These are phyloP conservation scores for Thumatha senex DNA, from an alignment of 2,888 invertebrate species.

Conservation along the genomic window DNA sequence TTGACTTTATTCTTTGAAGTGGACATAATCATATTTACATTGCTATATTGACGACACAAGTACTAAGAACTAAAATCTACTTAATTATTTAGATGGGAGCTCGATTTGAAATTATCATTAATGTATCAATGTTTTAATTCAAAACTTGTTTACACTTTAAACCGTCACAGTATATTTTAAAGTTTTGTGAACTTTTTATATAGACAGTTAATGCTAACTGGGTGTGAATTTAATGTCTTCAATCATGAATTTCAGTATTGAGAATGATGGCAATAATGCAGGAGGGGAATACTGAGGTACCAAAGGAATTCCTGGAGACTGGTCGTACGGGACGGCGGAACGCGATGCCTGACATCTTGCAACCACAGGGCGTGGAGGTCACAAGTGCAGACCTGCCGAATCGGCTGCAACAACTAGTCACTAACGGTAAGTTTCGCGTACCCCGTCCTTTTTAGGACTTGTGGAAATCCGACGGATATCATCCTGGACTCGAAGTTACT, in stretches of 20 bases:
- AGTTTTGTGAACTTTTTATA: no score
- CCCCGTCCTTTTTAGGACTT: not conserved
- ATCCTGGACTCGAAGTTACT: not conserved
- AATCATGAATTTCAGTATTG: conserved; percentile 64
- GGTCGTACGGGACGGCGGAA: conserved; percentile 94
- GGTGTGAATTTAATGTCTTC: no score
- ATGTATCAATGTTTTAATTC: no score
- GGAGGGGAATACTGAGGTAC: conserved; percentile 81
- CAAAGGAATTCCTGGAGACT: conserved; percentile 91
- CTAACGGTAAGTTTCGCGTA: conserved; percentile 74
- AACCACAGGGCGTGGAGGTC: conserved; percentile 87
- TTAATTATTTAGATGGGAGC: no score
- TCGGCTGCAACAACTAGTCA: conserved; percentile 87
- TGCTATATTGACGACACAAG: no score
- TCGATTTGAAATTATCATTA: no score
- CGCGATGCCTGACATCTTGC: conserved; percentile 93
- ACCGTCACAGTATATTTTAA: no score
- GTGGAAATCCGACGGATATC: not conserved
- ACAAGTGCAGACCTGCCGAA: conserved; percentile 91
- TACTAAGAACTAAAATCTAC: no score
- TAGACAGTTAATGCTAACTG: no score
- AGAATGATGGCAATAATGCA: conserved; percentile 86
- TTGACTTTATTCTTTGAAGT: no score
- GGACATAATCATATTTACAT: no score
- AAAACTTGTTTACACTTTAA: no score